These are phyloP conservation scores for Colletes collaris DNA, from an alignment of 2,888 invertebrate species.

Conservation along the genomic window DNA sequence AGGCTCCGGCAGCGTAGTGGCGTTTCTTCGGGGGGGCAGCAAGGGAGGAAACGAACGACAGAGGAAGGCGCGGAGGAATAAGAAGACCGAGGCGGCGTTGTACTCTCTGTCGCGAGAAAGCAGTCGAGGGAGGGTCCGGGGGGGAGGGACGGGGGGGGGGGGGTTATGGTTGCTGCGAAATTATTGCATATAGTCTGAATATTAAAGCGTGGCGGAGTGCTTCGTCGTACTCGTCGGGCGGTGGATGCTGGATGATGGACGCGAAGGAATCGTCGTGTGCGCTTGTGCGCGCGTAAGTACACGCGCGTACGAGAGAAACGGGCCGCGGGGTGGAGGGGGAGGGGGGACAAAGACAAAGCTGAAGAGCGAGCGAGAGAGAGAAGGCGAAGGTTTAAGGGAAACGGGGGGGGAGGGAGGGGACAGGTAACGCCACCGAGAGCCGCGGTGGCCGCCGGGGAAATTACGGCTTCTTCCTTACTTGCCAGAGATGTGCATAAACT, in stretches of 20 bases:
- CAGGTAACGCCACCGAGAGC: conserved; percentile 81
- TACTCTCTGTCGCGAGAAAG: conserved; percentile 28
- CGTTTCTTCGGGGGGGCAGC: background rate
- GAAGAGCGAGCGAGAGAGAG: conserved; percentile 24
- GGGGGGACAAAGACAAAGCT: conserved; percentile 34
- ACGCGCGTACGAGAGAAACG: conserved; percentile 32
- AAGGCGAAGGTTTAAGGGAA: conserved; percentile 62
- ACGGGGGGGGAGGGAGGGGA: conserved; percentile 67
- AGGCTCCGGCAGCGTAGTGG: too few relatives aligned
- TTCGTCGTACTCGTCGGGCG: conserved; percentile 66
- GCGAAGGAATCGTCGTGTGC: conserved; percentile 62
- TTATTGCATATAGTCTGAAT: conserved; percentile 83
- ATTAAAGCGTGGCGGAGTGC: conserved; percentile 81
- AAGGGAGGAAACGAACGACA: conserved; percentile 29
- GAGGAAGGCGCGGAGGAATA: conserved; percentile 18
- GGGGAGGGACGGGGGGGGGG: conserved; percentile 34
- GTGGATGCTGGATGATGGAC: conserved; percentile 65
- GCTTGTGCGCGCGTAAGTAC: conserved; percentile 18
- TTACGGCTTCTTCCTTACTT: conserved; percentile 81
- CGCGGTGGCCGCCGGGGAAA: conserved; percentile 82
- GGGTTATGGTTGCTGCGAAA: conserved; percentile 80
- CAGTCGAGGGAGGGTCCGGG: conserved; percentile 34
- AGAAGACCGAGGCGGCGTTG: conserved; percentile 33
- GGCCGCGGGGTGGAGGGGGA: conserved; percentile 29
- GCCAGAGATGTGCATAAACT: conserved; percentile 82